Percentiles rank a stretch among this genome's conserved stretches.
Conservation (phyloP, 1,140 invertebrate genomes). For the Microplitis demolitor region DNA sequence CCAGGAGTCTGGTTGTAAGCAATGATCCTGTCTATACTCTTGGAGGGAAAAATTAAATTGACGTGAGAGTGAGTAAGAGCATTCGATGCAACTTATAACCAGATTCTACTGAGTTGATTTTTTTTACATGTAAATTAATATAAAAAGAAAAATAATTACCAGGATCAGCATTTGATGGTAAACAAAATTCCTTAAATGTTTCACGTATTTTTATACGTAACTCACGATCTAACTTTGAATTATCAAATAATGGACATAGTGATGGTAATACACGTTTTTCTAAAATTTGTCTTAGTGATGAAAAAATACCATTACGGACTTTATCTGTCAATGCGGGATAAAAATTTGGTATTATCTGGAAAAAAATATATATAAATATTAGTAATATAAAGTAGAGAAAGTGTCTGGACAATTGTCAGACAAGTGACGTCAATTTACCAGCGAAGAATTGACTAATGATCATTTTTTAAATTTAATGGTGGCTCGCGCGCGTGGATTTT, state of each 20-base stretch:
- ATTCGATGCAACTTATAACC: too few species aligned
- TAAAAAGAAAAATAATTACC: constrained; percentile 37
- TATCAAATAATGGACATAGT: constrained; percentile 90
- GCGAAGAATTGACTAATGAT: too few species aligned
- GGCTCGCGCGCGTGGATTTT: too few species aligned
- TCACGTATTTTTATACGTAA: constrained; percentile 83
- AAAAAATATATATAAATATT: constrained; percentile 32
- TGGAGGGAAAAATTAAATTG: too few species aligned
- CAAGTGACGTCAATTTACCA: too few species aligned
- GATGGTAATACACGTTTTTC: constrained; percentile 92
- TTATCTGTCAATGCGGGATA: constrained; percentile 82
- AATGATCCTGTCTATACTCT: too few species aligned
- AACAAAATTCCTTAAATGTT: constrained; percentile 91
- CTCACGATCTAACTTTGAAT: constrained; percentile 89
- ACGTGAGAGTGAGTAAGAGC: too few species aligned
- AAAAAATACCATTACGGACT: constrained; percentile 88
- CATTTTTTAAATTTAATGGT: too few species aligned
- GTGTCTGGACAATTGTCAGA: too few species aligned
- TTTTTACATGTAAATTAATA: background rate
- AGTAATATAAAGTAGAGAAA: background rate
- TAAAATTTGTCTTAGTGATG: constrained; percentile 89
- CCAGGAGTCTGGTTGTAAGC: too few species aligned
- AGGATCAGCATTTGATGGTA: constrained; percentile 60
- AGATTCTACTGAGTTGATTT: too few species aligned
- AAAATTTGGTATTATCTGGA: constrained; percentile 91